Evolutionary conservation across 2,113 vertebrate genomes (phyloP).

Genomic region (Sarotherodon lohbergeri): DNA sequence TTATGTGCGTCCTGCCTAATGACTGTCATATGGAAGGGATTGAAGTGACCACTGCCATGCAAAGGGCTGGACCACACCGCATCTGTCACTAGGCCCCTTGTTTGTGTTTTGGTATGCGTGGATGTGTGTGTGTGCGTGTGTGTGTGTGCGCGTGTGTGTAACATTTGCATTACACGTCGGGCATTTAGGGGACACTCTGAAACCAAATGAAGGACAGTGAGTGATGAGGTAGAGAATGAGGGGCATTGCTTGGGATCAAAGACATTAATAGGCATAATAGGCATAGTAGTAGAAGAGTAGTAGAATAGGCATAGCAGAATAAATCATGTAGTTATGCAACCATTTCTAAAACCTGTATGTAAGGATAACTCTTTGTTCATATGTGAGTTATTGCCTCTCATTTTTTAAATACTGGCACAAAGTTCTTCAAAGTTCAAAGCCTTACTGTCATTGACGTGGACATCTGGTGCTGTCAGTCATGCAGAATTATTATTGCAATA

Average conservation of each 20-base stretch:
- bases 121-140: background rate
- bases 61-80: slow-evolving; percentile 51
- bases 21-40: slow-evolving; percentile 96
- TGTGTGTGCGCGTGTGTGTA: background rate
- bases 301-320: background rate
- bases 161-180: background rate
- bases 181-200: background rate
- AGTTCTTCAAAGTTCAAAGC: background rate
- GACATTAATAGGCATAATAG: background rate
- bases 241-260: background rate
- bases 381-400: background rate
- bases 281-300: background rate
- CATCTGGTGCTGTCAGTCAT: background rate
- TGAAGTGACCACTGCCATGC: slow-evolving; percentile 76
- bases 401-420: background rate
- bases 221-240: background rate
- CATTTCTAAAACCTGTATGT: background rate
- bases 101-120: background rate
- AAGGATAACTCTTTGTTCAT: background rate
- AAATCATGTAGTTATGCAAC: background rate
- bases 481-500: background rate
- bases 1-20: slow-evolving; percentile 83
- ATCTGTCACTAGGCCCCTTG: slow-evolving; percentile 25
- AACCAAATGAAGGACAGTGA: background rate
- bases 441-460: background rate